Percentiles rank a stretch among this genome's conserved stretches.
Conservation (phyloP, 2,797 vertebrate species). For the Trachurus trachurus region DNA sequence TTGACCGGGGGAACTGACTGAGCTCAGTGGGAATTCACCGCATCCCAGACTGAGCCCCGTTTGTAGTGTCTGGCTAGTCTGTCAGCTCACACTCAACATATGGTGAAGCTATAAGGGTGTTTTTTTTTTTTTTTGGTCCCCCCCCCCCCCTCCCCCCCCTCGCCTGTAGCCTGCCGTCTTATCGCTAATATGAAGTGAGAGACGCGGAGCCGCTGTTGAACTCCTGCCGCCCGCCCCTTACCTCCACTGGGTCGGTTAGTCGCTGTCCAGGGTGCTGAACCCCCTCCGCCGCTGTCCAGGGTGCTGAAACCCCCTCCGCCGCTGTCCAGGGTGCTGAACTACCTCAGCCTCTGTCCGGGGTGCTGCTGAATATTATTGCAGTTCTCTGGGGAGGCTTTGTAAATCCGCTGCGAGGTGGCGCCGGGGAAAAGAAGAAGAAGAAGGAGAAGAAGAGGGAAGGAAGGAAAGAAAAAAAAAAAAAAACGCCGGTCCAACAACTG, state of each 20-base stretch:
- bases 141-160: too few species aligned
- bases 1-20: not conserved
- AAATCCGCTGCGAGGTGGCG: conserved; percentile 79
- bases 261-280: conserved; percentile 59
- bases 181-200: not conserved
- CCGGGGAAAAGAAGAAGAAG: not conserved
- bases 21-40: not conserved
- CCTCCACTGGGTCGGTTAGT: conserved; percentile 45
- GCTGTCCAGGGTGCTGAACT: conserved; percentile 69
- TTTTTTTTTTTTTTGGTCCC: not conserved
- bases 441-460: too few species aligned
- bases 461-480: conserved; percentile 1
- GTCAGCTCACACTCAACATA: conserved; percentile 41
- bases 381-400: conserved; percentile 67
- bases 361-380: conserved; percentile 67
- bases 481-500: conserved; percentile 60
- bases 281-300: conserved; percentile 49
- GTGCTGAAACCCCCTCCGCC: conserved; percentile 58
- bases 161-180: not conserved
- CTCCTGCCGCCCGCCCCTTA: conserved; percentile 55
- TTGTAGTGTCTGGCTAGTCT: not conserved
- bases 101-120: not conserved
- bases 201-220: conserved; percentile 15
- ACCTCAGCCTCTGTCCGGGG: conserved; percentile 53
- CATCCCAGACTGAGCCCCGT: not conserved